A percentile compares a stretch with the other conserved stretches of the same genome.
Evolutionary conservation across 2,888 invertebrate species (phyloP).

Genomic region (Drosophila mimica): DNA sequence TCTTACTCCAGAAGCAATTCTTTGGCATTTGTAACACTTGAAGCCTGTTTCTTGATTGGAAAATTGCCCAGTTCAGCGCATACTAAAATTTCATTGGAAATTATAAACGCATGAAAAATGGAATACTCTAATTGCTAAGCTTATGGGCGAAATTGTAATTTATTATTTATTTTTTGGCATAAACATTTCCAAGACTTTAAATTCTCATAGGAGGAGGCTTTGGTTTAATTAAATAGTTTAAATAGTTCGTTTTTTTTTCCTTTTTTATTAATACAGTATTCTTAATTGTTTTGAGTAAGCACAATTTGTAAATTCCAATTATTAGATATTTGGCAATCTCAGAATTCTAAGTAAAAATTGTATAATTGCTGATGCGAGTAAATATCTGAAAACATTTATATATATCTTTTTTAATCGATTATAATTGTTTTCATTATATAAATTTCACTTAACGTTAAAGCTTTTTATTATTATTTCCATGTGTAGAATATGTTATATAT

Average conservation of each 20-base stretch:
- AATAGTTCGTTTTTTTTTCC: not conserved
- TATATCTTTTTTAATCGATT: not conserved
- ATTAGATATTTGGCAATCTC: not conserved
- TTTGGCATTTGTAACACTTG: constrained; percentile 30
- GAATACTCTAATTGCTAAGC: not conserved
- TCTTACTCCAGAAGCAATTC: constrained; percentile 6
- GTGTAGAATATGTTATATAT: not conserved
- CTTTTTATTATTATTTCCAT: constrained; percentile 7
- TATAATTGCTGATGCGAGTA: not conserved
- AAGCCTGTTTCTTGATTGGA: constrained; percentile 23
- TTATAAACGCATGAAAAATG: not conserved
- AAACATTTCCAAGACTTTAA: not conserved
- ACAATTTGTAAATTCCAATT: not conserved
- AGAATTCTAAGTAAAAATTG: not conserved
- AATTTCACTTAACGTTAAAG: not conserved
- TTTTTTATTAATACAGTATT: not conserved
- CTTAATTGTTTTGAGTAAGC: not conserved
- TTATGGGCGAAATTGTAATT: too few relatives aligned
- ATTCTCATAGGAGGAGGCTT: not conserved
- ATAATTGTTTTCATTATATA: not conserved
- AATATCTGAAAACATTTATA: not conserved
- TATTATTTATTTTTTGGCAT: too few relatives aligned
- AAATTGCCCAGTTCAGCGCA: constrained; percentile 30
- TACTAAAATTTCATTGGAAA: constrained; percentile 34
- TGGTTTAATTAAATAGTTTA: not conserved